Conservation (phyloP, 2,113 vertebrate species). For the Harpagus bidentatus region DNA sequence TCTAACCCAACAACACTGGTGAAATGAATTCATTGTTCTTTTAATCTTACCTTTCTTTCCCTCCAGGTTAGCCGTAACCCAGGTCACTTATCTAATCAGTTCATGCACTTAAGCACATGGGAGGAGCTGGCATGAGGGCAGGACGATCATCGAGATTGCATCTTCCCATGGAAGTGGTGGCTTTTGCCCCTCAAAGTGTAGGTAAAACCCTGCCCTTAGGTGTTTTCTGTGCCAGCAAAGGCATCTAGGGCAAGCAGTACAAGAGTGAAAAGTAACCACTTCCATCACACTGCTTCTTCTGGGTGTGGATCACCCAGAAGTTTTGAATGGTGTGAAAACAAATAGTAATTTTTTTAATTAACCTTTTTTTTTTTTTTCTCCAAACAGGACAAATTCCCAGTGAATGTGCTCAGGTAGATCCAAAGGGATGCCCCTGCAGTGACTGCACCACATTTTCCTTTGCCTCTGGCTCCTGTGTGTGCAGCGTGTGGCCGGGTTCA, state of each 20-base stretch:
- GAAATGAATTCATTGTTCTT: background rate
- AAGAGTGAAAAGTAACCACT: background rate
- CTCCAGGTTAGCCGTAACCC: background rate
- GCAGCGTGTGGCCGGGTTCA: background rate
- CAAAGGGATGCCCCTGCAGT: background rate
- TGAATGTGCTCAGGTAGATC: background rate
- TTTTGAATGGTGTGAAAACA: background rate
- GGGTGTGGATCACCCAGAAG: background rate
- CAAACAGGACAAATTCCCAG: background rate
- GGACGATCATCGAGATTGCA: fast-evolving
- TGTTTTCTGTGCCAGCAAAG: background rate
- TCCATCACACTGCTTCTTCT: too few species aligned
- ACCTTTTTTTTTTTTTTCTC: background rate
- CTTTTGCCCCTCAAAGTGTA: background rate
- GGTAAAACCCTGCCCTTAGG: background rate
- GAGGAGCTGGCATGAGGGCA: background rate
- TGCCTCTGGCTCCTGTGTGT: background rate
- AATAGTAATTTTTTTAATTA: background rate
- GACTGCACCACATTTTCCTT: background rate
- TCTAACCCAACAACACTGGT: background rate
- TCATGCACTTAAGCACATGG: background rate
- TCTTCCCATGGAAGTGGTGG: background rate
- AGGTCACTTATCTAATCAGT: background rate
- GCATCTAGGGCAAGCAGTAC: background rate
- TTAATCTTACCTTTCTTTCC: background rate